Evolutionary conservation across 1,140 invertebrate genomes (phyloP).

Genomic region (Plectrocnemia conspersa): DNA sequence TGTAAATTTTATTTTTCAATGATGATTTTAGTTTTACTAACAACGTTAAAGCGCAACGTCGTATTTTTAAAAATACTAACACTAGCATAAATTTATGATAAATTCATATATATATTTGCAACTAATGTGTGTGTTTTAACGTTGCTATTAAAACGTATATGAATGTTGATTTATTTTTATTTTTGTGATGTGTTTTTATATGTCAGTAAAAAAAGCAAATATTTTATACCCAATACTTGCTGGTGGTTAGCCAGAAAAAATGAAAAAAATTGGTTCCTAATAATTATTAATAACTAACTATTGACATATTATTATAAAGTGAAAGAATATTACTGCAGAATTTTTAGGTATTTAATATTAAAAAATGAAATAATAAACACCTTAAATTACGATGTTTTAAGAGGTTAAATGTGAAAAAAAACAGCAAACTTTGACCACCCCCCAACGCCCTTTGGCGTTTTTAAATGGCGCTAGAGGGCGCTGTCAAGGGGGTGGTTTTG

Average conservation of each 20-base stretch:
- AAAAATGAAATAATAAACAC: slow-evolving; percentile 32
- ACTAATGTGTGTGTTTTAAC: background rate
- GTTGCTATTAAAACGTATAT: background rate
- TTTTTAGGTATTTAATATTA: slow-evolving; percentile 36
- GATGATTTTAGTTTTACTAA: too few relatives aligned
- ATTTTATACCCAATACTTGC: slow-evolving; percentile 36
- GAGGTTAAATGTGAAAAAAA: slow-evolving; percentile 34
- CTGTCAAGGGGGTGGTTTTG: slow-evolving; percentile 16
- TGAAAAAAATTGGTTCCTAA: slow-evolving; percentile 50
- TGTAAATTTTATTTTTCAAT: slow-evolving; percentile 13
- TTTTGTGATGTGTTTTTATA: slow-evolving; percentile 28
- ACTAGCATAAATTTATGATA: too few relatives aligned
- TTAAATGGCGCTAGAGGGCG: too few relatives aligned
- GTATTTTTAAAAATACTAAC: too few relatives aligned
- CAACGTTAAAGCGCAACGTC: too few relatives aligned
- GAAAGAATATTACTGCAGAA: slow-evolving; percentile 37
- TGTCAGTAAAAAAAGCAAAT: slow-evolving; percentile 32
- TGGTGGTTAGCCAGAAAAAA: slow-evolving; percentile 39
- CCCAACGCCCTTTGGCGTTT: background rate
- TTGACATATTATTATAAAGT: slow-evolving; percentile 46
- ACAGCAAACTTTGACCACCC: slow-evolving; percentile 14
- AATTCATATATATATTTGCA: too few relatives aligned
- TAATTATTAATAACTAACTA: slow-evolving; percentile 48
- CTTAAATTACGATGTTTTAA: slow-evolving; percentile 34
- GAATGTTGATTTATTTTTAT: slow-evolving; percentile 17